These are phyloP conservation scores for Halictus quadricinctus DNA, from an alignment of 2,888 invertebrate genomes.

Conservation along the genomic window DNA sequence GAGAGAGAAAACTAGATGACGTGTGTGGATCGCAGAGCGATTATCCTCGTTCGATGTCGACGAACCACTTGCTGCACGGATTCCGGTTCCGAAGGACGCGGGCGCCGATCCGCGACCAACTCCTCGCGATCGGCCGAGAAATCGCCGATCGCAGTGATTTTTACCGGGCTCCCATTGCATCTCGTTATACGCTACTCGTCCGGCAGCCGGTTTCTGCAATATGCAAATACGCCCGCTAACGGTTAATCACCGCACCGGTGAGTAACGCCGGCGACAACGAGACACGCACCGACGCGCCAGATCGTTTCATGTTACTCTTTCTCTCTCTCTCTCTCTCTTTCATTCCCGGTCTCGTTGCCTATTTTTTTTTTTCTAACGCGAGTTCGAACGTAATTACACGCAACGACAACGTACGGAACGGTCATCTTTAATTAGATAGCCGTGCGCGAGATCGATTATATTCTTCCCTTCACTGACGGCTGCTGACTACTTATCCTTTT, in stretches of 20 bases:
- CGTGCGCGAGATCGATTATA: slow-evolving; percentile 17
- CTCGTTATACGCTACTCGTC: slow-evolving; percentile 44
- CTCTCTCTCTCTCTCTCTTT: neutral
- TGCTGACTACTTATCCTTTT: neutral
- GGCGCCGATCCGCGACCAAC: slow-evolving; percentile 77
- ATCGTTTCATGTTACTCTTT: neutral
- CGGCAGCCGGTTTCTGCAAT: slow-evolving; percentile 47
- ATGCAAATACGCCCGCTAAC: slow-evolving; percentile 55
- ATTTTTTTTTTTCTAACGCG: neutral
- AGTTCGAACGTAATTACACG: neutral
- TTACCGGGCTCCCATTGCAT: slow-evolving; percentile 45
- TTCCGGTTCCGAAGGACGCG: slow-evolving; percentile 80
- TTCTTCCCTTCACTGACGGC: slow-evolving; percentile 22
- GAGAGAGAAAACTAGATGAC: neutral
- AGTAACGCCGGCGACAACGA: slow-evolving; percentile 38
- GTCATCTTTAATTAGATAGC: slow-evolving; percentile 40
- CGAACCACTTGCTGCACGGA: slow-evolving; percentile 75
- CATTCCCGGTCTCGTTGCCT: neutral
- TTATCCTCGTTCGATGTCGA: slow-evolving; percentile 80
- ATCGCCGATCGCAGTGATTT: slow-evolving; percentile 47
- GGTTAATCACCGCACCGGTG: slow-evolving; percentile 50
- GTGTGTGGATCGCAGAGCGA: slow-evolving; percentile 34
- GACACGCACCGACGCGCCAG: slow-evolving; percentile 26
- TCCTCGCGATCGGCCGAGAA: slow-evolving; percentile 57
- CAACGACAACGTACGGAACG: slow-evolving; percentile 6